A percentile compares a stretch with the other conserved stretches of the same genome.
phyloP scores from a whole-genome alignment of 2,888 invertebrate species.

The Agonopterix heracliana region DNA sequence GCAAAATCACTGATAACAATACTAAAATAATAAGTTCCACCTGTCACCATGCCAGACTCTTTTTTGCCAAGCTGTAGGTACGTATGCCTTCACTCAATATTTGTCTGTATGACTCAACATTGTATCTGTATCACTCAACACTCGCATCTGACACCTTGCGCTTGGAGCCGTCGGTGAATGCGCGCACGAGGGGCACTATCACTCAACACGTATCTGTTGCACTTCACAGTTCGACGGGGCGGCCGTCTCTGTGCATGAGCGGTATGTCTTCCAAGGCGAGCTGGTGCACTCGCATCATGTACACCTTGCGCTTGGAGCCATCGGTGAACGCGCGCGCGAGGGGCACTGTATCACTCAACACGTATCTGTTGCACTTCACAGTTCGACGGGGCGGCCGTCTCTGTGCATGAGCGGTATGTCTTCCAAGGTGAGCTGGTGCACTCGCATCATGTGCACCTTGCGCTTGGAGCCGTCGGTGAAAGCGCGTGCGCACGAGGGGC shows the following conservation, averaged over 20 bases:
- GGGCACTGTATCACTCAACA: neutral
- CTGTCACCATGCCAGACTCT: too few species aligned
- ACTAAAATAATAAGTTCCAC: too few species aligned
- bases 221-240: neutral
- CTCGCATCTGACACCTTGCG: too few species aligned
- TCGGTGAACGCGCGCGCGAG: constrained; percentile 15
- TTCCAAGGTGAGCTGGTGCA: constrained; percentile 16
- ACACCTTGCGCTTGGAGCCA: constrained; percentile 18
- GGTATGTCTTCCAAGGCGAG: constrained; percentile 16
- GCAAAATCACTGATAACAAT: too few species aligned
- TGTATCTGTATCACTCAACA: too few species aligned
- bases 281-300: constrained; percentile 18
- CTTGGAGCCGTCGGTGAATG: too few species aligned
- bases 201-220: too few species aligned
- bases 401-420: constrained; percentile 13
- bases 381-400: constrained; percentile 1
- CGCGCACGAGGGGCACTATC: too few species aligned
- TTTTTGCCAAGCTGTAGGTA: too few species aligned
- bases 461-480: constrained; percentile 21
- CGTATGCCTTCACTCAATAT: too few species aligned
- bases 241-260: constrained; percentile 2
- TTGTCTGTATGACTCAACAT: too few species aligned
- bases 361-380: neutral
- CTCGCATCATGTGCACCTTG: constrained; percentile 16
- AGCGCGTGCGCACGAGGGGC: constrained; percentile 8